A percentile compares a stretch with the other conserved stretches of the same genome.
These are phyloP conservation scores for Turnix velox DNA, from an alignment of 2,113 vertebrate genomes.

Conservation along the genomic window DNA sequence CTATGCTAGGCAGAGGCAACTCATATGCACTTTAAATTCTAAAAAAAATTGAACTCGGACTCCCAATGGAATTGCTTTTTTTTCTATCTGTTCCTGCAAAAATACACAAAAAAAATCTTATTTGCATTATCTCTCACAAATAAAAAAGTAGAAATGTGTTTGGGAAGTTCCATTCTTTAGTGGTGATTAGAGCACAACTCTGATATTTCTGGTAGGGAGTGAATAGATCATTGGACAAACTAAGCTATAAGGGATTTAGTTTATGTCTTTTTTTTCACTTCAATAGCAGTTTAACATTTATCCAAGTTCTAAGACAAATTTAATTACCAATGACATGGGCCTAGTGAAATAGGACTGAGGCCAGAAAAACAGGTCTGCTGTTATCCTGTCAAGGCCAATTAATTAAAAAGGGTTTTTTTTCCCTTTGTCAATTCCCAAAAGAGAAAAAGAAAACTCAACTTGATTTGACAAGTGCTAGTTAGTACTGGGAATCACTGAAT, in stretches of 20 bases:
- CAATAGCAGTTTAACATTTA: not conserved
- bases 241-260: not conserved
- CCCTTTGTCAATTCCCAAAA: not conserved
- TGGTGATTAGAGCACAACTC: not conserved
- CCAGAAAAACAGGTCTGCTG: not conserved
- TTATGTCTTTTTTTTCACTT: not conserved
- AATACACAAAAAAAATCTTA: not conserved
- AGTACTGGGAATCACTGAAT: not conserved
- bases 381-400: conserved; percentile 21
- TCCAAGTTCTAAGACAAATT: conserved; percentile 3
- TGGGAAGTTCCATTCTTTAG: not conserved
- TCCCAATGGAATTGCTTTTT: not conserved
- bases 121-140: not conserved
- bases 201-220: not conserved
- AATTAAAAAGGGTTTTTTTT: not conserved
- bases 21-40: not conserved
- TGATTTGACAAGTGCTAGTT: not conserved
- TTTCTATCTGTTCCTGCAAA: not conserved
- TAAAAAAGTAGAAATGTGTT: not conserved
- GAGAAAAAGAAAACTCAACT: conserved; percentile 25
- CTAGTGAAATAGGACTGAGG: not conserved
- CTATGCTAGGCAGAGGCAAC: not conserved
- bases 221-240: not conserved
- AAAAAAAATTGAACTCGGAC: not conserved
- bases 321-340: not conserved